Conservation (phyloP, 2,113 vertebrate genomes). For the Hiodon tergisus region DNA sequence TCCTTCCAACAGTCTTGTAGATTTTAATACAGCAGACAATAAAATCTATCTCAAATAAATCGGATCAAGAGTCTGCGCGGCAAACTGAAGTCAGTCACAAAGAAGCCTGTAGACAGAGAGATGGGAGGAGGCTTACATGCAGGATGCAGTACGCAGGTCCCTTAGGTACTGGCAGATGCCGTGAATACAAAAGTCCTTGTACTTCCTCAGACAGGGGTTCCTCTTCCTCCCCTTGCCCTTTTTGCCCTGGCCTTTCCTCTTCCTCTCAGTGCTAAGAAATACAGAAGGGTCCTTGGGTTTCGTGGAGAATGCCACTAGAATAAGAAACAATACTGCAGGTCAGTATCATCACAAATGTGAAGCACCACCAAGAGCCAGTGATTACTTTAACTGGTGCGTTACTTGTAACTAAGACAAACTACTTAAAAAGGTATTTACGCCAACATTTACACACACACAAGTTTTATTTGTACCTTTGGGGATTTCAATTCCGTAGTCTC, state of each 20-base stretch:
- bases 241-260: conserved; percentile 51
- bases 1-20: too few species aligned
- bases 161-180: conserved; percentile 71
- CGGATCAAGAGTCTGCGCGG: too few species aligned
- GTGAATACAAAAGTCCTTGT: conserved; percentile 76
- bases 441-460: too few species aligned
- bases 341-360: not conserved
- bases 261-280: conserved; percentile 1
- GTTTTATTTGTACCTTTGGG: conserved; percentile 28
- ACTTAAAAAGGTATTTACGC: too few species aligned
- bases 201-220: conserved; percentile 69
- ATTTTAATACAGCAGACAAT: not conserved
- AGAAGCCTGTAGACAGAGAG: too few species aligned
- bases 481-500: conserved; percentile 19
- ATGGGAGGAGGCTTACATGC: conserved; percentile 62
- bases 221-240: conserved; percentile 68
- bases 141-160: conserved; percentile 60
- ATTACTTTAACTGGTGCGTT: too few species aligned
- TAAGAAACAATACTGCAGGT: conserved; percentile 21
- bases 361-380: too few species aligned
- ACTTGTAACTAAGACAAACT: too few species aligned
- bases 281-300: conserved; percentile 60
- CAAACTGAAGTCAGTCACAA: not conserved
- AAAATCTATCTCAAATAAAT: not conserved
- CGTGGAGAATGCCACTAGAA: conserved; percentile 66